Evolutionary conservation across 2,113 vertebrate species (phyloP), one percentile per base, ranked within the genome.

Genomic region (Cettia cetti): DNA sequence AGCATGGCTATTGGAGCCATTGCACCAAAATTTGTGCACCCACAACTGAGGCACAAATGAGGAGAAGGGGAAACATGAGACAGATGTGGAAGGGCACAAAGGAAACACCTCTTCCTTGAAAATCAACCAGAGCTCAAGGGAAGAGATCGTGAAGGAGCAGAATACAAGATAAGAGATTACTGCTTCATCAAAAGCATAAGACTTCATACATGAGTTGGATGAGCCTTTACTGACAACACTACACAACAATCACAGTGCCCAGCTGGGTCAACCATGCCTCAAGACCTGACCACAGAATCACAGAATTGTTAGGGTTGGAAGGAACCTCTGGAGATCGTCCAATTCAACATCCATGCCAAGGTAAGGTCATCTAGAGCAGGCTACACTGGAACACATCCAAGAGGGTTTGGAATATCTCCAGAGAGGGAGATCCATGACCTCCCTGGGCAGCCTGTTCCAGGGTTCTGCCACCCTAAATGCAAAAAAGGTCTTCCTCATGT

Each of bases 391-490:
- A 49, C 8, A 56, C 6, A 27, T 49, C 40, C 56, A 42, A 9
- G 22, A 14, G 30, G 35, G 7, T 77, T 42, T 70, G 80, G 49
- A 70, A 33, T 56, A 40, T 63, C 31, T 69, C 35, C 63, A 69
- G 40, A 42, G 40, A 77, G 56, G 30, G 30, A 76, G 8, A 77
- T 37, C 47, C 40, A 37, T 0, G 0, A 42, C 40, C 8, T 42
- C 8, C 26, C n/a, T 47, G 21, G 30, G 21, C 40, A 69, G n/a
- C 21, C 47, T 37, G 26, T 56, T 54, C 26, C 35, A 63, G 35
- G 7, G 31, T 15, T 61, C 4, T 54, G 47, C 12, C 40, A 76
- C 6, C 14, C 18, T 83, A 40, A 69, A 3, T 42, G 35, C 40
- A 61, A 54, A 54, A 30, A 35, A 47, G 8, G 24, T 63, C 40